phyloP scores from a whole-genome alignment of 2,113 vertebrate genomes.

The Laticauda colubrina region DNA sequence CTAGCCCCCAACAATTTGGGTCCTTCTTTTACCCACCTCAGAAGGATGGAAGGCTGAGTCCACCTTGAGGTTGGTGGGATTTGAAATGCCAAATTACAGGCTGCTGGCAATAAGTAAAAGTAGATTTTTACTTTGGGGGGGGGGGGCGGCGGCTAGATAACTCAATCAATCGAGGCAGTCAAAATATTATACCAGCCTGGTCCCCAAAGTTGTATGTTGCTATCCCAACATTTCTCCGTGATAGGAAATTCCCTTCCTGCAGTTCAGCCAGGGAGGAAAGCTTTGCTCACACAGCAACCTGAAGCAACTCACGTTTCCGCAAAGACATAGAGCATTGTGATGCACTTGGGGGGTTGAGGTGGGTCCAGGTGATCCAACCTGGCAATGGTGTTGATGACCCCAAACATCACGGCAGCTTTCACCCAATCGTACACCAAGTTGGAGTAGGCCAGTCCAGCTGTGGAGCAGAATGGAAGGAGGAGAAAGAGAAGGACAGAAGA shows the following conservation, averaged over 20 bases:
- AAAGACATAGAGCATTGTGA: constrained; percentile 92
- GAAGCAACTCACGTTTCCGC: constrained; percentile 84
- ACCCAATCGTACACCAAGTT: constrained; percentile 97
- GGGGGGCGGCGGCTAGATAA: not conserved
- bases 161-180: not conserved
- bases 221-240: not conserved
- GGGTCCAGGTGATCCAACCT: constrained; percentile 91
- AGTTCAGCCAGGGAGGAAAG: not conserved
- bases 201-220: not conserved
- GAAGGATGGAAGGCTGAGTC: too few relatives aligned
- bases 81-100: too few relatives aligned
- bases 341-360: constrained; percentile 90
- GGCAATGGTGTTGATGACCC: constrained; percentile 85
- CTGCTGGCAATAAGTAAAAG: too few relatives aligned
- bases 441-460: constrained; percentile 90
- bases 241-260: too few relatives aligned
- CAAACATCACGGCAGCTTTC: constrained; percentile 92
- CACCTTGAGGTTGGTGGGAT: too few relatives aligned
- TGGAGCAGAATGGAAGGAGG: not conserved
- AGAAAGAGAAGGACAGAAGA: not conserved
- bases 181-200: not conserved
- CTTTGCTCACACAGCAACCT: rapidly evolving
- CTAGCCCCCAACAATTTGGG: too few relatives aligned
- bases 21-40: too few relatives aligned
- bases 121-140: not conserved